A percentile compares a stretch with the other conserved stretches of the same genome.
These are phyloP conservation scores for Nyctibius bracteatus DNA, from an alignment of 2,113 vertebrate species.

Conservation along the genomic window DNA sequence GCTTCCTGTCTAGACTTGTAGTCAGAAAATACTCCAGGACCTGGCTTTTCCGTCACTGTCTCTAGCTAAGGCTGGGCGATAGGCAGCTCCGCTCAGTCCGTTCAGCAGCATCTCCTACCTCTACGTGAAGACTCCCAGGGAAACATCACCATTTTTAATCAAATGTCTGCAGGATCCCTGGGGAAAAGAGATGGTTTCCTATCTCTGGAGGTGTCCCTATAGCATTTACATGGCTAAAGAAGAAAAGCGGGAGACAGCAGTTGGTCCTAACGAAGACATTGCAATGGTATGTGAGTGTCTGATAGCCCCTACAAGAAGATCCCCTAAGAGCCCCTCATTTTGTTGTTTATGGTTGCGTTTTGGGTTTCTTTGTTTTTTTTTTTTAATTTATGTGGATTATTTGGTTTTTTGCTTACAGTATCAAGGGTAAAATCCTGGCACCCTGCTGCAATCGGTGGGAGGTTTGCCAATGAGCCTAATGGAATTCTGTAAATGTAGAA, in stretches of 20 bases:
- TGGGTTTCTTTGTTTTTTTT: background rate
- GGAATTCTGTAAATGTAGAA: background rate
- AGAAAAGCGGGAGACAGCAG: background rate
- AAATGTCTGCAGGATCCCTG: background rate
- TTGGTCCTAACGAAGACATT: background rate
- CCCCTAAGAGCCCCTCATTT: background rate
- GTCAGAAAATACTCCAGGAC: conserved; percentile 19
- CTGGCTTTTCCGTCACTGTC: background rate
- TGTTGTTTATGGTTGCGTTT: background rate
- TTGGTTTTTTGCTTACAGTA: background rate
- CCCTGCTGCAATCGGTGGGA: background rate
- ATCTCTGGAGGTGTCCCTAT: background rate
- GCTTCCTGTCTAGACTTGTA: conserved; percentile 64
- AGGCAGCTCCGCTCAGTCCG: rapidly evolving
- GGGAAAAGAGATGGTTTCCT: background rate
- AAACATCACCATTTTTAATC: background rate
- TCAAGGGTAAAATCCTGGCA: background rate
- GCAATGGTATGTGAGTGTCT: conserved; percentile 5
- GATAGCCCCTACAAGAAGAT: background rate
- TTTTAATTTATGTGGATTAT: background rate
- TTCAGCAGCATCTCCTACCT: background rate
- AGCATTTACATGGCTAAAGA: background rate
- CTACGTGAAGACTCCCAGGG: background rate
- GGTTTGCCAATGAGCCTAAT: background rate
- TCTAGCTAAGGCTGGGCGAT: background rate